These are phyloP conservation scores for Podocnemis expansa DNA, from an alignment of 2,113 vertebrate genomes.

Conservation along the genomic window DNA sequence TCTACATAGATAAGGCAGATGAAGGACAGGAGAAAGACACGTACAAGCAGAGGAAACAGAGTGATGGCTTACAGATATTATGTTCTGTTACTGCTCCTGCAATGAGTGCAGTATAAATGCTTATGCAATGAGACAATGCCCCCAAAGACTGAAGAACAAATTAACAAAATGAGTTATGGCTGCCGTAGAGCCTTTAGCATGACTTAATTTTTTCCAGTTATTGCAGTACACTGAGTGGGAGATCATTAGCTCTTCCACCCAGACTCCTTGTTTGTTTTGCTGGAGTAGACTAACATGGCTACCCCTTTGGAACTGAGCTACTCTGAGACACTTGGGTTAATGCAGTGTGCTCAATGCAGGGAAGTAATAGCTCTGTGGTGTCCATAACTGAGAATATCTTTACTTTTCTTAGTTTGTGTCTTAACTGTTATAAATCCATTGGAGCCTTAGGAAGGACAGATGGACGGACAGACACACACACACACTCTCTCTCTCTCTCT, in stretches of 20 bases:
- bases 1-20: not conserved
- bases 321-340: constrained; percentile 55
- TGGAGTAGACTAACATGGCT: no score
- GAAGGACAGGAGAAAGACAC: not conserved
- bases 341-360: not conserved
- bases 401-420: constrained; percentile 38
- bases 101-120: constrained; percentile 20
- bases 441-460: constrained; percentile 50
- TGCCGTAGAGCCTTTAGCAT: constrained; percentile 25
- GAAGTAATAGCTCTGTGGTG: constrained; percentile 13
- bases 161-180: constrained; percentile 45
- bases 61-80: not conserved
- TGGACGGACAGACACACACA: no score
- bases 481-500: no score
- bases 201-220: constrained; percentile 37
- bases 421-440: constrained; percentile 51
- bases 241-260: no score
- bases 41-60: not conserved
- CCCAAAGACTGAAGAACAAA: constrained; percentile 40
- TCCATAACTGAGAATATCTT: constrained; percentile 18
- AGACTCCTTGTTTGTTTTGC: no score
- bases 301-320: no score
- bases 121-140: constrained; percentile 36
- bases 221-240: constrained; percentile 30
- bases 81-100: constrained; percentile 35